These are phyloP conservation scores for Ptychodera flava DNA, from an alignment of 35 echinoderm and acorn worm species.

Conservation along the genomic window DNA sequence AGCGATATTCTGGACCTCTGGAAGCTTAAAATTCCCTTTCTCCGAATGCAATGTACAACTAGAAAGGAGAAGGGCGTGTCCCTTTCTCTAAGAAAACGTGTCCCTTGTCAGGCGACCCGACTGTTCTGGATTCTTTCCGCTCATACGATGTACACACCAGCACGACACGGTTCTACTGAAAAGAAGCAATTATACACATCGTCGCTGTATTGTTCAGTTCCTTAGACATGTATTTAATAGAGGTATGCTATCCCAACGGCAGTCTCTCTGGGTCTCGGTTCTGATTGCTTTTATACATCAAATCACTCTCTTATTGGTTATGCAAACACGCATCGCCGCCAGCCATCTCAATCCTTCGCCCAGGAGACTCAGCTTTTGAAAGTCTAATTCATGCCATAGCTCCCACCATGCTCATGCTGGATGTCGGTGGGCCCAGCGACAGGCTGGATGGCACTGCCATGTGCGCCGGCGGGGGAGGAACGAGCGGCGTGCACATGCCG, in stretches of 20 bases:
- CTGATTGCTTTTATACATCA: not conserved
- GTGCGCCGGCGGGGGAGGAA: slow-evolving; percentile 50
- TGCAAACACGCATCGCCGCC: not conserved
- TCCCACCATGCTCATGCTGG: slow-evolving; percentile 71
- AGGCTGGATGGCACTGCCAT: slow-evolving; percentile 59
- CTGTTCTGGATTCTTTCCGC: too few species aligned
- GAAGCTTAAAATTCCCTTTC: too few species aligned
- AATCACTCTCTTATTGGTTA: slow-evolving; percentile 1
- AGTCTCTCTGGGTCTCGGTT: not conserved
- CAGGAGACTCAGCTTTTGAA: not conserved
- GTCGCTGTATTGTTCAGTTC: not conserved
- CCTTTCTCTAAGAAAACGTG: too few species aligned
- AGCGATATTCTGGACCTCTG: too few species aligned
- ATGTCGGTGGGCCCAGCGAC: slow-evolving; percentile 41
- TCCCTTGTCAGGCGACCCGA: too few species aligned
- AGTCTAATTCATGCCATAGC: slow-evolving; percentile 58
- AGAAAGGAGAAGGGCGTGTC: too few species aligned
- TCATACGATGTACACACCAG: not conserved
- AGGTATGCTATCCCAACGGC: not conserved
- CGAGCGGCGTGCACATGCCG: slow-evolving; percentile 69
- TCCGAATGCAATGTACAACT: too few species aligned
- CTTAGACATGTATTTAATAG: not conserved
- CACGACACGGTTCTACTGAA: not conserved
- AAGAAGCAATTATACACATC: not conserved
- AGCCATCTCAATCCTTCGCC: not conserved